Conservation (phyloP, 2,888 invertebrate species). For the Bombyx huttoni region DNA sequence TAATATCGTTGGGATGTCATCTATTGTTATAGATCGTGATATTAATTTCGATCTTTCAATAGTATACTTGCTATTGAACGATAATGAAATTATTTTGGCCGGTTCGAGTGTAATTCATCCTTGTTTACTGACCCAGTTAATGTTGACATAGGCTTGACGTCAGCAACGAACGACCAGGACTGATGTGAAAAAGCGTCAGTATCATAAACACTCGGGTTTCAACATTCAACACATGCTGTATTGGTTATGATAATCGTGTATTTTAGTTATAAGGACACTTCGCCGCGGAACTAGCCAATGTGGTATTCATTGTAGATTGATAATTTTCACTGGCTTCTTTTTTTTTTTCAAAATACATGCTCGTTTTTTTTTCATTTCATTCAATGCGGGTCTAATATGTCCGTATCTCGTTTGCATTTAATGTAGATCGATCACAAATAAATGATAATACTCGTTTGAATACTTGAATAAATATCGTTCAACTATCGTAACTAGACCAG, state of each 20-base stretch:
- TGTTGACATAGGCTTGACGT: constrained; percentile 62
- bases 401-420: not conserved
- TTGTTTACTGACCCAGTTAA: constrained; percentile 61
- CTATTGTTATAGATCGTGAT: too few relatives aligned
- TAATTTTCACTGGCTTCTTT: too few relatives aligned
- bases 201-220: constrained; percentile 33
- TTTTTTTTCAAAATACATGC: too few relatives aligned
- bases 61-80: constrained; percentile 21
- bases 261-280: constrained; percentile 30
- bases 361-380: not conserved
- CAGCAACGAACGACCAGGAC: constrained; percentile 38
- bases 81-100: constrained; percentile 34
- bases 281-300: not conserved
- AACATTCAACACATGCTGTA: constrained; percentile 32
- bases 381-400: not conserved
- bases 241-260: constrained; percentile 25
- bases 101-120: constrained; percentile 52
- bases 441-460: not conserved
- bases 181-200: constrained; percentile 36
- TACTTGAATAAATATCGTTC: not conserved
- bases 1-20: too few relatives aligned
- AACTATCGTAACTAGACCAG: not conserved
- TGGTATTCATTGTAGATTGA: too few relatives aligned
- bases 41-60: constrained; percentile 2
- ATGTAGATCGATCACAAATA: not conserved